Evolutionary conservation across 2,113 vertebrate species (phyloP), one percentile per base, ranked within the genome.

Genomic region (Manacus vitellinus): DNA sequence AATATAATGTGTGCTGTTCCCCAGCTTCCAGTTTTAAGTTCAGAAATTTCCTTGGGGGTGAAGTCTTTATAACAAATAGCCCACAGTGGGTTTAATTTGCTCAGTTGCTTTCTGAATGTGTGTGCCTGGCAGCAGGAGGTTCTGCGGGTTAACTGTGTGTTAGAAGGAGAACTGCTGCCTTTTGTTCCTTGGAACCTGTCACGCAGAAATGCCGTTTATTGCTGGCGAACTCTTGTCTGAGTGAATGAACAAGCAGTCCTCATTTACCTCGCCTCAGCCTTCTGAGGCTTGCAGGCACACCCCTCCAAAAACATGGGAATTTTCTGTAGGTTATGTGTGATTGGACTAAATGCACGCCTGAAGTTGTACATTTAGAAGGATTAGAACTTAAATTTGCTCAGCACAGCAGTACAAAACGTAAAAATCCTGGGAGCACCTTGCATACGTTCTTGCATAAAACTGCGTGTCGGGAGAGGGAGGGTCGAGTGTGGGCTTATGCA

Each of bases 401-500:
- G 87, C 39, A 2, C 21, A 35, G 12, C 25, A 17, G 14, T 33
- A 14, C 25, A 23, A 39, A 52, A 10, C 4, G 25, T 12, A 44
- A 55, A 17, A 70, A 41, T 35, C 9, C 6, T 0, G 1, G 68
- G 46, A 77, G 28, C 1, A 4, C 6, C 23, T 41, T 47, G 73
- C 14, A 1, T 47, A 1, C 0, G 0, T 10, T 30, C 47, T 54
- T 39, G 56, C 49, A 6, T 35, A 8, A 21, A 77, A 21, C 85
- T 8, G 68, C 4, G 2, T 28, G 68, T 63, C 1, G 6, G 2
- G 77, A 30, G 77, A 8, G 73, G 68, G 66, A n/a, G 49, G 11
- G 49, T 6, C 30, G 71, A 39, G 30, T 0, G 47, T 2, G 41
- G 31, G 37, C 74, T 30, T 2, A 10, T 37, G 66, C 49, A 16